These are phyloP conservation scores for Catostylus mosaicus DNA, from an alignment of 30 jellyfish, hydroid and myxozoan species.

Conservation along the genomic window DNA sequence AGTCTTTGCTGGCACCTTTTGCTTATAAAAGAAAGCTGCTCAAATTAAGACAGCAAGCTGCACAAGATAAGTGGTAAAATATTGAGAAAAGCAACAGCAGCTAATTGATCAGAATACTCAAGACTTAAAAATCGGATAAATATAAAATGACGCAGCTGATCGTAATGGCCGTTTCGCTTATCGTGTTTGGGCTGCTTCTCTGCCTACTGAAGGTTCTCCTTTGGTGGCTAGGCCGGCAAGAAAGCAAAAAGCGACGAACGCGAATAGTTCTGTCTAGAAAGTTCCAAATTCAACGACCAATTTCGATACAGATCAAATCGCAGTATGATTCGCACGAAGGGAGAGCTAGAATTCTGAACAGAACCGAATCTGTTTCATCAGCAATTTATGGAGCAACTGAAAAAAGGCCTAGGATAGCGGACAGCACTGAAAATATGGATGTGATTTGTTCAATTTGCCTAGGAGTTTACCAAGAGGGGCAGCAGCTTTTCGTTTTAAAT, in stretches of 20 bases:
- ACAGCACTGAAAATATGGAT: slow-evolving; percentile 29
- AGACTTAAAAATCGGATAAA: neutral
- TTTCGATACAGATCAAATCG: slow-evolving; percentile 18
- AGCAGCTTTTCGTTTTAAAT: slow-evolving; percentile 16
- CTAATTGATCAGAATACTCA: too few relatives aligned
- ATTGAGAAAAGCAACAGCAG: too few relatives aligned
- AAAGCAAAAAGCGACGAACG: slow-evolving; percentile 38
- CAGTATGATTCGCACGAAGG: slow-evolving; percentile 41
- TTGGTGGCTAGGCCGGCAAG: slow-evolving; percentile 48
- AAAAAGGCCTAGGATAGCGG: neutral
- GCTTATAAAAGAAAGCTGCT: too few relatives aligned
- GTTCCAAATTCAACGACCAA: slow-evolving; percentile 46
- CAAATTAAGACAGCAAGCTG: too few relatives aligned
- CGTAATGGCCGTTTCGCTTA: slow-evolving; percentile 21
- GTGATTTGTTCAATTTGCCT: slow-evolving; percentile 41
- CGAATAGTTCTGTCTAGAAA: slow-evolving; percentile 39
- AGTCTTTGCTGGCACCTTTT: too few relatives aligned
- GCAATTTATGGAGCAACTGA: slow-evolving; percentile 3
- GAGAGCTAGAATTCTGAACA: slow-evolving; percentile 31
- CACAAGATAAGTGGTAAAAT: too few relatives aligned
- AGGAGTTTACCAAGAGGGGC: slow-evolving; percentile 38
- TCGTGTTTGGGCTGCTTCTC: slow-evolving; percentile 21
- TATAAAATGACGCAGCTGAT: slow-evolving; percentile 23
- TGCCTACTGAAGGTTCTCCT: slow-evolving; percentile 29
- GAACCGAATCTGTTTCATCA: neutral